These are phyloP conservation scores for Nothoprocta perdicaria DNA, from an alignment of 2,113 vertebrate species.

Conservation along the genomic window DNA sequence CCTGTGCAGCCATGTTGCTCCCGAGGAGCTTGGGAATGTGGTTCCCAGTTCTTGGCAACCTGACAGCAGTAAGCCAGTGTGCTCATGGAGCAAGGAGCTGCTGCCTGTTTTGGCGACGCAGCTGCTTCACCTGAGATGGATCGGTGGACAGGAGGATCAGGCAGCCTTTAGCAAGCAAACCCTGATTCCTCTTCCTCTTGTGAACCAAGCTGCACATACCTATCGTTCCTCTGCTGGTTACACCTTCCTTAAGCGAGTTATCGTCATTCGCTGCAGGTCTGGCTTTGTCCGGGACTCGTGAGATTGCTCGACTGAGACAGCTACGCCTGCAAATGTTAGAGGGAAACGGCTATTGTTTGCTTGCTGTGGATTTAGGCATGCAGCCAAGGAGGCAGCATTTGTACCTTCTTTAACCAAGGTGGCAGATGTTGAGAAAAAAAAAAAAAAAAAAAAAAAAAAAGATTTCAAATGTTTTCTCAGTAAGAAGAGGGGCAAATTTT, in stretches of 20 bases:
- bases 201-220: conserved; percentile 31
- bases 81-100: neutral
- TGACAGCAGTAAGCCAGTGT: neutral
- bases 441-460: neutral
- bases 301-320: neutral
- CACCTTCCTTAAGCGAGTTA: conserved; percentile 16
- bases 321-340: neutral
- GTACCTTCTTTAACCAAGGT: neutral
- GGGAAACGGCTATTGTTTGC: neutral
- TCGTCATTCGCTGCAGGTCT: conserved; percentile 1
- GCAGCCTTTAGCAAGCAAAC: neutral
- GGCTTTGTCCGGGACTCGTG: neutral
- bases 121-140: neutral
- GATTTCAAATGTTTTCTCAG: neutral
- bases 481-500: neutral
- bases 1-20: neutral
- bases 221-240: conserved; percentile 26
- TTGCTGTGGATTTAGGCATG: neutral
- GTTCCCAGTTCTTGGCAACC: rapidly evolving
- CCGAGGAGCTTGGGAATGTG: neutral
- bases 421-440: neutral
- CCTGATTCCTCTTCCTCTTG: neutral
- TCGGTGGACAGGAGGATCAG: neutral
- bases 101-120: neutral
- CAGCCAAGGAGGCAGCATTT: neutral